Evolutionary conservation across 2,113 vertebrate species (phyloP), one percentile per base, ranked within the genome.

Genomic region (Pseudopodoces humilis): DNA sequence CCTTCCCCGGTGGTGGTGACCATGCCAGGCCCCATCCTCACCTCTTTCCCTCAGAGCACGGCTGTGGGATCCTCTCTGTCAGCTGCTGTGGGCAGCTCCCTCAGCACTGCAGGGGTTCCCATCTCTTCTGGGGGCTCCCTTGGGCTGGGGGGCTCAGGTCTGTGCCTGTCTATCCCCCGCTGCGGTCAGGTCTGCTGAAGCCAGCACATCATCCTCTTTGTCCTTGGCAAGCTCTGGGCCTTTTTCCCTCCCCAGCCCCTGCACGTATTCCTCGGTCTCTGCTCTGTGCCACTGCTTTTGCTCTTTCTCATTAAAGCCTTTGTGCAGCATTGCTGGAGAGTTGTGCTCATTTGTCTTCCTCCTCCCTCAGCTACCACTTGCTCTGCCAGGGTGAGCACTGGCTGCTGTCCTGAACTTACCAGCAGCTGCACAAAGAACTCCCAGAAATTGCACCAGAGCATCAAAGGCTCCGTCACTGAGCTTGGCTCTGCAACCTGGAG

Each of bases 1-100:
- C 2, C 41, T 4, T 79, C 75, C 8, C 84, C 75, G 2, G 85
- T 87, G 65, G 49, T 79, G 85, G 85, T 87, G 85, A 87, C 75
- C 85, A 2, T 87, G 75, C 56, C 65, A 7, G 74, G 84, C 75
- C 84, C 74, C 85, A 79, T 87, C 75, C 47, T 71, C 74, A 69
- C 55, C 68, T 89, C 91, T 1, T 93, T 93, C 75, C 81, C 86
- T 33, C 91, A 89, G 80, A 93, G 11, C 90, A 82, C 77, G 16
- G 86, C 86, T 7, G 49, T 93, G 74, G 86, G 91, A 52, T 89
- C 75, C 43, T 93, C 91, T 21, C 81, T 89, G 35, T 90, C 92
- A 55, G 85, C 85, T 87, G 85, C 75, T 71, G 85, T 87, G 59
- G 85, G 85, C 35, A 88, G 84, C 84, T 79, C 84, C 84, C 84